Evolutionary conservation across 2,113 vertebrate genomes (phyloP), one percentile per base, ranked within the genome.

Genomic region (Podilymbus podiceps): DNA sequence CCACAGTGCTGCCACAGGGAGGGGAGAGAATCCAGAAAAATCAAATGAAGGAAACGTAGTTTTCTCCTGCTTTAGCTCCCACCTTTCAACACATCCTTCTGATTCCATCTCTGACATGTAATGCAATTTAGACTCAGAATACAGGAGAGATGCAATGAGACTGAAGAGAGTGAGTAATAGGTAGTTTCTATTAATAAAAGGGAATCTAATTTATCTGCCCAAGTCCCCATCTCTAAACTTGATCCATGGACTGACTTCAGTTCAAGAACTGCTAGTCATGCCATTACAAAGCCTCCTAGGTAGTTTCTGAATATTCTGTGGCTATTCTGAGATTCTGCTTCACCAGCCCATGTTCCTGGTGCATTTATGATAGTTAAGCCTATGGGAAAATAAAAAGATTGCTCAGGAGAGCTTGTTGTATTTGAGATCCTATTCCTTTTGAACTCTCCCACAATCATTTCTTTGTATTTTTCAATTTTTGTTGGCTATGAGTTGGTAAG

Each of bases 131-230:
- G 71, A 42, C 75, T 81, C 53, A 79, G 73, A 91, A 33, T 46
- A 75, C 73, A 69, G 4, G 4, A 42, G 67, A 71, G 86, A 47
- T 33, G 18, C 73, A 71, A 11, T 5, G 69, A 91, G 87, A 35
- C 44, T 69, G 62, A 53, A 38, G 73, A 55, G 86, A 53, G 69
- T 85, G 69, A 91, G 52, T 94, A 85, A 93, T 72, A 95, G 80
- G 86, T 52, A 60, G 35, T 59, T 97, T 78, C 92, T 95, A 93
- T 96, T 91, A 94, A 94, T 95, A 76, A 90, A 91, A 79, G 63
- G 49, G n/a, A 88, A 93, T 94, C 42, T 58, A 73, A 91, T 95
- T 85, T 88, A 11, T 89, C 81, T 88, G 62, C 47, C 52, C 46
- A 89, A 33, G 49, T 92, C 30, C 14, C 40, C 79, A 52, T 56